These are phyloP conservation scores for Caenorhabditis drosophilae DNA, from an alignment of 2,888 invertebrate genomes.

Conservation along the genomic window DNA sequence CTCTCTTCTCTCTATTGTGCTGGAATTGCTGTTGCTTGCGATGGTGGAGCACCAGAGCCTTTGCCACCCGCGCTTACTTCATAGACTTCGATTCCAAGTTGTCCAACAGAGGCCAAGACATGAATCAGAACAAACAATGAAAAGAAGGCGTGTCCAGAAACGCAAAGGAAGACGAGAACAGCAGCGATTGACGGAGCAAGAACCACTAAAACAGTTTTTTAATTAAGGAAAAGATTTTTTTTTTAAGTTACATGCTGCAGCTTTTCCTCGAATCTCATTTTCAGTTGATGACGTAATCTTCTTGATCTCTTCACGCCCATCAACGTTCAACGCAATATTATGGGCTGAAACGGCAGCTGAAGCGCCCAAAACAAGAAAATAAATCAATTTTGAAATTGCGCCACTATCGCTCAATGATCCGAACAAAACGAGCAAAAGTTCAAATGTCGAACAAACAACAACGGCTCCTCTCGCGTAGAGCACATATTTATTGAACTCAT, in stretches of 20 bases:
- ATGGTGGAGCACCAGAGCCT: not conserved
- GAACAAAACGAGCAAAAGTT: constrained; percentile 33
- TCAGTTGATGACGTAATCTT: constrained; percentile 17
- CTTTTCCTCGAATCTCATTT: constrained; percentile 32
- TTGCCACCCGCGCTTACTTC: constrained; percentile 25
- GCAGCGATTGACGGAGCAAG: constrained; percentile 28
- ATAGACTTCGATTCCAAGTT: constrained; percentile 36
- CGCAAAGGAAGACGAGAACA: constrained; percentile 35
- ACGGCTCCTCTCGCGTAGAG: constrained; percentile 31
- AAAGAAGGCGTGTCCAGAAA: constrained; percentile 41
- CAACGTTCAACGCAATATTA: constrained; percentile 34
- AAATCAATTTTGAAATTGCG: constrained; percentile 31
- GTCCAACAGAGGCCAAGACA: constrained; percentile 32
- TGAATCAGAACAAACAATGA: constrained; percentile 40
- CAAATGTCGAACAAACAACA: constrained; percentile 25
- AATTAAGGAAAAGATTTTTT: no score
- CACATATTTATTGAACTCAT: constrained; percentile 41
- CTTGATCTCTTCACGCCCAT: constrained; percentile 35
- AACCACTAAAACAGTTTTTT: constrained; percentile 12
- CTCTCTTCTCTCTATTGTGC: not conserved
- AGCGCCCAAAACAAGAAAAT: constrained; percentile 31
- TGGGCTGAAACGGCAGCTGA: constrained; percentile 28
- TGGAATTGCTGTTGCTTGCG: not conserved
- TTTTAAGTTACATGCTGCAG: no score
- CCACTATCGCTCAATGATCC: constrained; percentile 28